Evolutionary conservation across 2,888 invertebrate species (phyloP), one percentile per base, ranked within the genome.

Genomic region (Lepeophtheirus nordmannii): DNA sequence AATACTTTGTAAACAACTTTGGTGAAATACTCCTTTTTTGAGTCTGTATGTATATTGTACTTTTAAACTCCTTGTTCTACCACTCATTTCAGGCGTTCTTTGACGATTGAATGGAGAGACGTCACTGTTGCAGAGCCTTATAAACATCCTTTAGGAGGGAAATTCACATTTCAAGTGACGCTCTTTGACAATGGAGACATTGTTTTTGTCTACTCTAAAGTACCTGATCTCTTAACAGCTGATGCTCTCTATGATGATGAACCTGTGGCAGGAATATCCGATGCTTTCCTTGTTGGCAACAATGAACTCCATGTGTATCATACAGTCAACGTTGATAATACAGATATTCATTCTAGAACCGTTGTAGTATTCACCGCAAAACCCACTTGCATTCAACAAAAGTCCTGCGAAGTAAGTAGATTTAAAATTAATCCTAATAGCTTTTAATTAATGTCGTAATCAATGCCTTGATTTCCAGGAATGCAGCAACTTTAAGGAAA

Each of bases 121-220:
- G 65, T 65, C 12, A 38, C 57, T 20, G 58, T 65, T 1, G 57
- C 57, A 17, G 40, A 65, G 58, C 57, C 65, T 22, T 56, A 22
- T 39, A 57, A 58, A 17, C 65, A 65, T 65, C 65, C 65, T 37
- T 20, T n/a, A 37, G 65, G 65, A 11, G 65, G 65, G 1, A 57
- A 56, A 17, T 65, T 65, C 20, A 65, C 65, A 14, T 65, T 65
- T 23, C 65, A 65, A 39, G 85, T 85, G 8, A 87, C 89, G 0
- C 78, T 98, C 40, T 83, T 86, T 75, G 82, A 84, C 70, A 89
- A 83, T 73, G 97, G 97, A 1, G 87, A 92, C 74, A 93, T 97
- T 69, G 82, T 86, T 53, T 97, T 97, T 76, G 87, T 87, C 0
- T 97, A 97, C 76, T 85, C 87, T 73, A 78, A 81, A 70, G 82